Evolutionary conservation across 2,113 vertebrate genomes (phyloP), one percentile per base, ranked within the genome.

Genomic region (Gallinago media): DNA sequence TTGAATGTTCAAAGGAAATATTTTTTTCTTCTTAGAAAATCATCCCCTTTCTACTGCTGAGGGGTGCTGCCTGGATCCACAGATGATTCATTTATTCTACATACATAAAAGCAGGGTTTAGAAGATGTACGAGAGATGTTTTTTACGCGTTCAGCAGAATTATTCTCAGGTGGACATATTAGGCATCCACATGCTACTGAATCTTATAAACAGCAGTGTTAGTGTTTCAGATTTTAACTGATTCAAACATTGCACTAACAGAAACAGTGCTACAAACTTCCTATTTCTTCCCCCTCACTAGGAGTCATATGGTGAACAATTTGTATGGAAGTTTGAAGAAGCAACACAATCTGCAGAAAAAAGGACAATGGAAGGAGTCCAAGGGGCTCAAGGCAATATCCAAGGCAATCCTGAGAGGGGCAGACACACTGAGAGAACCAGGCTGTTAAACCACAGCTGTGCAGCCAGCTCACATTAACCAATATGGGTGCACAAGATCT

Each of bases 1-100:
- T 72, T 89, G 58, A 78, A 84, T 27, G 52, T 62, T 93, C 76
- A 95, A 89, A 96, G 85, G 72, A 90, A 88, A 88, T 44, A 55
- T 3, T 20, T 93, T 92, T 88, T 81, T 19, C 75, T 80, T 79
- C 68, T 84, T 61, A 86, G 52, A 82, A 95, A 89, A 85, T 88
- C 21, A 38, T 67, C 88, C 71, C 26, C 29, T 80, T 21, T 38
- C 75, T 85, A 27, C 36, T 77, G 46, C 55, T 55, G 46, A 88
- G 63, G 11, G 17, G 17, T 66, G 22, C 16, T 93, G 83, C 55
- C 92, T 92, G 79, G 47, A 70, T 94, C 47, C 40, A 56, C 19
- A 50, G 65, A 79, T 75, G 56, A 86, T 92, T 74, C 13, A 49
- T 86, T 93, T 90, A 21, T 72, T 86, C 56, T 74, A 29, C 22